A percentile compares a stretch with the other conserved stretches of the same genome.
phyloP scores from a whole-genome alignment of 2,888 invertebrate genomes.

The Smittia sp. region DNA sequence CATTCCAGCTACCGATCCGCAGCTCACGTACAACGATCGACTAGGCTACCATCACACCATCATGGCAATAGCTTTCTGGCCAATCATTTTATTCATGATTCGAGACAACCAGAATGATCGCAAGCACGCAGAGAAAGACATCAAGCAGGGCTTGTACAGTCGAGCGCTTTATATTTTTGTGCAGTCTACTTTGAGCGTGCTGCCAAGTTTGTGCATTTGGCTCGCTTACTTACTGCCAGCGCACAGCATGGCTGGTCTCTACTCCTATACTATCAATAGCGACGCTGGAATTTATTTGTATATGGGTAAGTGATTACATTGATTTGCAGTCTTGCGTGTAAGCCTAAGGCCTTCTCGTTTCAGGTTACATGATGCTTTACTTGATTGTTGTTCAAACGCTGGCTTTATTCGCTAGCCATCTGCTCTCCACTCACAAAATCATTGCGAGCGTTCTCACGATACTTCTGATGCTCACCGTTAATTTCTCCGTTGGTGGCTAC shows the following conservation, averaged over 20 bases:
- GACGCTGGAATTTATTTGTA: constrained; percentile 70
- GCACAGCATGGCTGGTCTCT: constrained; percentile 82
- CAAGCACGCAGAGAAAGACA: constrained; percentile 72
- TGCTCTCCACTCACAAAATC: constrained; percentile 64
- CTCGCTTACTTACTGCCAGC: constrained; percentile 82
- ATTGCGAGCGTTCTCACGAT: constrained; percentile 62
- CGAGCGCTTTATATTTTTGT: constrained; percentile 73
- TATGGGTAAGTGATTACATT: constrained; percentile 58
- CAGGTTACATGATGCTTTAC: constrained; percentile 71
- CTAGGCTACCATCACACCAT: constrained; percentile 84
- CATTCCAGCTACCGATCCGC: constrained; percentile 71
- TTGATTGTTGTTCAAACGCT: constrained; percentile 67
- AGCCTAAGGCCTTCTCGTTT: constrained; percentile 43
- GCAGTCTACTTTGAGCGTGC: constrained; percentile 77
- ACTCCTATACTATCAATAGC: constrained; percentile 64
- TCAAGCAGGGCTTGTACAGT: constrained; percentile 76
- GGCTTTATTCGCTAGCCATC: constrained; percentile 64
- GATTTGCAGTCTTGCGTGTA: background rate
- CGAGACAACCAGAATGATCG: constrained; percentile 55
- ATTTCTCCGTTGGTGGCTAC: constrained; percentile 63
- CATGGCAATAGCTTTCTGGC: constrained; percentile 76
- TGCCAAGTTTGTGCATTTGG: constrained; percentile 77
- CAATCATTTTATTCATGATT: constrained; percentile 63
- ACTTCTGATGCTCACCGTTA: constrained; percentile 60
- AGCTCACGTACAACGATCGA: constrained; percentile 71